Evolutionary conservation across 2,888 invertebrate genomes (phyloP).

Genomic region (Dasypolia templi): DNA sequence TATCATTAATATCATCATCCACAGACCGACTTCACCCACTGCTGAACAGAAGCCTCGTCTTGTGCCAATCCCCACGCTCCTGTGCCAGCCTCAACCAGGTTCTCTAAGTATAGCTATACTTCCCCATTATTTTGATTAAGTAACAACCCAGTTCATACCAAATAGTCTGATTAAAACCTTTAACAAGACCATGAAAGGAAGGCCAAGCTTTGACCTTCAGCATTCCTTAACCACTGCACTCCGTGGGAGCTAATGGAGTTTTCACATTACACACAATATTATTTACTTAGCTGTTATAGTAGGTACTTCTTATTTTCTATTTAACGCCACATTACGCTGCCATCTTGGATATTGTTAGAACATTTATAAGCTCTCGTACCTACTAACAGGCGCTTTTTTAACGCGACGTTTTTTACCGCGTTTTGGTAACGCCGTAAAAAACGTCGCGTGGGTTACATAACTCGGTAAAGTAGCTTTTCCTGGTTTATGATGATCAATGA

Average conservation of each 20-base stretch:
- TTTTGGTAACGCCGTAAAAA: too few relatives aligned
- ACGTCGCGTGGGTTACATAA: too few relatives aligned
- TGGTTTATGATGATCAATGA: conserved; percentile 15
- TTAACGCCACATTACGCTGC: conserved; percentile 33
- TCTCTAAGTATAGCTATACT: background rate
- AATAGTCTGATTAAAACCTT: conserved; percentile 29
- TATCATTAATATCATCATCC: too few relatives aligned
- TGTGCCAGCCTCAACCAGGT: too few relatives aligned
- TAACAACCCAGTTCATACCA: background rate
- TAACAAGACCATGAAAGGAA: conserved; percentile 29
- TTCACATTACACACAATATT: conserved; percentile 50
- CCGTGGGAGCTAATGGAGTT: conserved; percentile 58
- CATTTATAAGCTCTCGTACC: conserved; percentile 3
- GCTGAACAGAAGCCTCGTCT: too few relatives aligned
- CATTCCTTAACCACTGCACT: conserved; percentile 27
- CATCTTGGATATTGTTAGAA: conserved; percentile 28
- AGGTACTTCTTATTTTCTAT: conserved; percentile 38
- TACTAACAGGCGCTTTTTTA: too few relatives aligned
- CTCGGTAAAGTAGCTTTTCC: conserved; percentile 7
- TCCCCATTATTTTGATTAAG: background rate
- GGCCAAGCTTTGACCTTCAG: conserved; percentile 40
- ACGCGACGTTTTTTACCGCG: too few relatives aligned
- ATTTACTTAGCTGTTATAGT: conserved; percentile 42
- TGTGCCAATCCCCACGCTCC: too few relatives aligned
- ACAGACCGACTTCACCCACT: too few relatives aligned